Evolutionary conservation across 2,113 vertebrate genomes (phyloP), one percentile per base, ranked within the genome.

Genomic region (Genyomyrus donnyi): DNA sequence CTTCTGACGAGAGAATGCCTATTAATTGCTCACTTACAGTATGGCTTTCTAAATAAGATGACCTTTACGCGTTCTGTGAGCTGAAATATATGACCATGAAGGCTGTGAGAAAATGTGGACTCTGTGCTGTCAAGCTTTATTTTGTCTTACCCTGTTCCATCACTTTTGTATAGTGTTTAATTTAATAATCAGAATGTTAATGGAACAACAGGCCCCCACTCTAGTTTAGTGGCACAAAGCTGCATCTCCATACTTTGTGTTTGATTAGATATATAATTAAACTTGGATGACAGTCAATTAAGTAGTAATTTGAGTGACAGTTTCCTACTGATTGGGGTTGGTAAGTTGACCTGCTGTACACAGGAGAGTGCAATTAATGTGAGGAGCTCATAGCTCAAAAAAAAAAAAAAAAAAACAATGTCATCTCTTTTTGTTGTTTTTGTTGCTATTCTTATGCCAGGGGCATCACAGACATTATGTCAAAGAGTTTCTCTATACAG

Each of bases 201-300:
- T 93, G 70, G 92, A 93, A 87, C 85, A 39, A 52, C 85, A 53
- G 85, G 85, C 50, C 27, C 19, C 49, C 50, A 19, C 31, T 53
- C 5, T 19, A 56, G 90, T 91, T 90, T 84, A 89, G 91, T 56
- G 88, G 45, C 83, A 46, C 83, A 85, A 46, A 85, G 19, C 83
- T 85, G 91, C 90, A 91, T 92, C 90, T 91, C 93, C 90, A 93
- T 93, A 93, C 92, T 95, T 95, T 95, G 94, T 94, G 27, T 95
- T 94, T 95, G 93, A 95, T 95, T 94, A 94, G 95, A 91, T 91
- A 90, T 86, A 91, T 93, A 94, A 95, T 95, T 95, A 95, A 94
- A 94, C 92, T 88, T 92, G 91, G 93, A 91, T 93, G 93, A 92
- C 95, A 93, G 93, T 93, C 92, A 95, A 95, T 95, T 93, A 93